phyloP scores from a whole-genome alignment of 2,113 vertebrate species.

The Paradoxurus hermaphroditus region DNA sequence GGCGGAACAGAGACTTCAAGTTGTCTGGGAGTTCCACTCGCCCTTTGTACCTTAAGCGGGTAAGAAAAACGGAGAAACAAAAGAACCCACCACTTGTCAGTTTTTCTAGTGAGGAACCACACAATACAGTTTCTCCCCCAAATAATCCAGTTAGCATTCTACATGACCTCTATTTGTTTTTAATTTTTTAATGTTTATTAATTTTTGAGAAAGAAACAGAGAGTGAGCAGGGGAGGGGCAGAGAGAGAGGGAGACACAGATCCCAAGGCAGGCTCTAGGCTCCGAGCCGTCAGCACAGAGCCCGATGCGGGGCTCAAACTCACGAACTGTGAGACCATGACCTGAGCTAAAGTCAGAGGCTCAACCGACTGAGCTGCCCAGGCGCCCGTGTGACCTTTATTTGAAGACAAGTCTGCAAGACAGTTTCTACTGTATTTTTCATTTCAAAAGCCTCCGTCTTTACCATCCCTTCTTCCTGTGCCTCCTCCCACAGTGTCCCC shows the following conservation, averaged over 20 bases:
- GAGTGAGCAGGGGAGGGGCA: no score
- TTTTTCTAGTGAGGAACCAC: background rate
- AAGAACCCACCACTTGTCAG: background rate
- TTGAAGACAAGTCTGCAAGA: background rate
- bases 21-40: constrained; percentile 81
- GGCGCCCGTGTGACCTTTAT: background rate
- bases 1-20: constrained; percentile 80
- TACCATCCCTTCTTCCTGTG: background rate
- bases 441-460: background rate
- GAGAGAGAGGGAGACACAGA: no score
- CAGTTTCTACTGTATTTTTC: background rate
- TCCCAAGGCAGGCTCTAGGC: no score
- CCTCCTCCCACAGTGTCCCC: background rate
- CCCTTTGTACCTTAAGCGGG: constrained; percentile 70
- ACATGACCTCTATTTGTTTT: background rate
- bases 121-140: background rate
- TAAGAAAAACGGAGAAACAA: constrained; percentile 32
- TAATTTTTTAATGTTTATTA: no score
- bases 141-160: background rate
- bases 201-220: no score
- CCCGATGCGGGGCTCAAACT: no score
- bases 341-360: no score
- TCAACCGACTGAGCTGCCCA: no score
- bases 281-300: no score
- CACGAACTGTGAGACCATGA: no score